Percentiles rank a stretch among this genome's conserved stretches.
These are phyloP conservation scores for Forbesichthys papilliferus DNA, from an alignment of 2,113 vertebrate species.

Conservation along the genomic window DNA sequence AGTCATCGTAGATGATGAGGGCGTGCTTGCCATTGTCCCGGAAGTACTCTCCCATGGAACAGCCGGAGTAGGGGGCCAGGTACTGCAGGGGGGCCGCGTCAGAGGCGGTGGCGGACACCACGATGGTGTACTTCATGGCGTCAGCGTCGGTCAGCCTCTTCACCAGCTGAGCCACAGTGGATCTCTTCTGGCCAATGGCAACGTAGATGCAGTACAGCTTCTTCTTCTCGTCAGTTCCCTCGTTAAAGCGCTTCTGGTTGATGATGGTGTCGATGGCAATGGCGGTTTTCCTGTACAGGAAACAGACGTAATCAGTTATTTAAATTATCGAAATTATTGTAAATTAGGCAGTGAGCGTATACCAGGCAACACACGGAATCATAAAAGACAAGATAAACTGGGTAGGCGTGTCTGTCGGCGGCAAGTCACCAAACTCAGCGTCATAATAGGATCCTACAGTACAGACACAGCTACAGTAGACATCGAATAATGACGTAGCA, in stretches of 20 bases:
- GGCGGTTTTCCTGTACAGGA: constrained; percentile 87
- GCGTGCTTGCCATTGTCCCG: constrained; percentile 97
- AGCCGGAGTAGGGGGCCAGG: constrained; percentile 96
- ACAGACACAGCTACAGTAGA: no score
- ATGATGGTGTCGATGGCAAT: constrained; percentile 98
- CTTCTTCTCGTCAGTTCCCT: constrained; percentile 96
- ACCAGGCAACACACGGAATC: no score
- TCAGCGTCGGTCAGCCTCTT: constrained; percentile 95
- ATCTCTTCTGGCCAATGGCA: constrained; percentile 98
- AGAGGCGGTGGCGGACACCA: constrained; percentile 96
- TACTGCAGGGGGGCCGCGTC: constrained; percentile 98
- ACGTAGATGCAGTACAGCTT: constrained; percentile 99
- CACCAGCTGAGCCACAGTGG: constrained; percentile 97
- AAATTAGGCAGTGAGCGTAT: no score
- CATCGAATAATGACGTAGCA: no score
- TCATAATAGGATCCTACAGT: no score
- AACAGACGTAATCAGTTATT: background rate
- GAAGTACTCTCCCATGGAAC: constrained; percentile 99
- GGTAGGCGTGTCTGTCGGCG: no score
- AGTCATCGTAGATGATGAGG: constrained; percentile 97
- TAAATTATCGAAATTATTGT: no score
- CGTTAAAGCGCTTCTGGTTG: constrained; percentile 97
- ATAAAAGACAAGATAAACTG: no score
- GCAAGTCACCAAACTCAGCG: no score
- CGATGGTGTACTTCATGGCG: constrained; percentile 99